phyloP scores from a whole-genome alignment of 2,888 invertebrate genomes.

The Dugesia japonica region DNA sequence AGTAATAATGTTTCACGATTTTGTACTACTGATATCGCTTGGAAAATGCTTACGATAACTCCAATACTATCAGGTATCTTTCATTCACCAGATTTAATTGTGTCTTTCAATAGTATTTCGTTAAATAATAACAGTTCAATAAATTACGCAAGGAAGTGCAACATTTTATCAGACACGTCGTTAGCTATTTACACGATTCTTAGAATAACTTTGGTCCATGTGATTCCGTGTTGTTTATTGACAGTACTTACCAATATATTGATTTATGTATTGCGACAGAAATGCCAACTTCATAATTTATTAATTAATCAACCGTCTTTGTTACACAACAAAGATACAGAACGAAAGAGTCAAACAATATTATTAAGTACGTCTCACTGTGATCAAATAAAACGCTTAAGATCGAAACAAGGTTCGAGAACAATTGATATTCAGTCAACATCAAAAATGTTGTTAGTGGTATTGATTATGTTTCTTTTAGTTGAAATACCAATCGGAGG shows the following conservation, averaged over 20 bases:
- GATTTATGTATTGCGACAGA: constrained; percentile 65
- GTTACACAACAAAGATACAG: constrained; percentile 56
- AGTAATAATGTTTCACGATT: constrained; percentile 68
- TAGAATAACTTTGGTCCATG: constrained; percentile 76
- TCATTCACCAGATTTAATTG: constrained; percentile 10
- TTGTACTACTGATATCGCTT: constrained; percentile 52
- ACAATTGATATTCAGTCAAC: constrained; percentile 41
- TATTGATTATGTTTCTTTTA: constrained; percentile 49
- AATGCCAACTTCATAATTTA: not conserved
- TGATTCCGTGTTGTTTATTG: constrained; percentile 70
- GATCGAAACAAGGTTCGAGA: not conserved
- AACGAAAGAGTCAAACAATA: constrained; percentile 57
- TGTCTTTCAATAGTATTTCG: constrained; percentile 42
- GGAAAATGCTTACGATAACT: constrained; percentile 21
- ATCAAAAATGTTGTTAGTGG: constrained; percentile 49
- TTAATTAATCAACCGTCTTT: not conserved
- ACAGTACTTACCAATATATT: constrained; percentile 73
- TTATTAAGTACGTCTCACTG: not conserved
- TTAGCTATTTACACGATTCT: constrained; percentile 62
- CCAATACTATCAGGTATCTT: not conserved
- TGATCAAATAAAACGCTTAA: not conserved
- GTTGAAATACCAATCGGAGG: constrained; percentile 50
- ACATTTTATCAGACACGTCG: constrained; percentile 52
- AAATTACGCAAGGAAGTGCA: constrained; percentile 7
- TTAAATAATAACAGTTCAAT: not conserved